Base-by-base conservation (phyloP, 2,113 vertebrate genomes). In the Reinhardtius hippoglossoides region DNA sequence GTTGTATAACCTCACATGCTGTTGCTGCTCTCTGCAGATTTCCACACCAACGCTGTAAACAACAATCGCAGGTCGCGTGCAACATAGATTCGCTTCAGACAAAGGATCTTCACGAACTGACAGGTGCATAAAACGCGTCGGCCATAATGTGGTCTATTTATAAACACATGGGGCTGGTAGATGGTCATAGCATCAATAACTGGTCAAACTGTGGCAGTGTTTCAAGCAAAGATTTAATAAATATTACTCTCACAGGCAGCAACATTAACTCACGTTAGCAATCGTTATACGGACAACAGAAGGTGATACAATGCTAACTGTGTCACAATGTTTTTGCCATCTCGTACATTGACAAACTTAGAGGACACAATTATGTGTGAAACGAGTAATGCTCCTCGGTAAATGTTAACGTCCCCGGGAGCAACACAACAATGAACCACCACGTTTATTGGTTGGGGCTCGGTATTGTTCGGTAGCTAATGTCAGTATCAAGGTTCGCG, bases 31-130 rank as follows among this genome's bases (percentile, higher is more conserved):
- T 55, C 9, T 55, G 54, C 12, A 24, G 18, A 57, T 26, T 8
- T 4, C 10, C 56, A 5, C 5, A 26, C 56, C 4, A 9, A 6
- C 2, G 24, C 4, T 56, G 50, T n/a, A n/a, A 9, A n/a, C 20
- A 54, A 54, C 5, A 12, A 3, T 15, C 14, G 42, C 42, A 50
- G 18, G 18, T n/a, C 10, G 50, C 50, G 20, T 9, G 50, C 14
- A 54, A 21, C 50, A 7, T 6, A 2, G 2, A 59, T 9, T 0
- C n/a, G 57, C 59, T 27, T 3, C 68, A 77, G 59, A 87, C 85
- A 87, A 85, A 83, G 67, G 73, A 78, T 24, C 56, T 5, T 42
- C 31, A 21, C 44, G 12, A 42, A 60, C 23, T 68, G 83, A 75
- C 83, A 85, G 80, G 76, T 79, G 68, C 54, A 21, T 13, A 1